These are phyloP conservation scores for Porites evermanni DNA, from an alignment of 92 coral and sea anemone genomes.

Conservation along the genomic window DNA sequence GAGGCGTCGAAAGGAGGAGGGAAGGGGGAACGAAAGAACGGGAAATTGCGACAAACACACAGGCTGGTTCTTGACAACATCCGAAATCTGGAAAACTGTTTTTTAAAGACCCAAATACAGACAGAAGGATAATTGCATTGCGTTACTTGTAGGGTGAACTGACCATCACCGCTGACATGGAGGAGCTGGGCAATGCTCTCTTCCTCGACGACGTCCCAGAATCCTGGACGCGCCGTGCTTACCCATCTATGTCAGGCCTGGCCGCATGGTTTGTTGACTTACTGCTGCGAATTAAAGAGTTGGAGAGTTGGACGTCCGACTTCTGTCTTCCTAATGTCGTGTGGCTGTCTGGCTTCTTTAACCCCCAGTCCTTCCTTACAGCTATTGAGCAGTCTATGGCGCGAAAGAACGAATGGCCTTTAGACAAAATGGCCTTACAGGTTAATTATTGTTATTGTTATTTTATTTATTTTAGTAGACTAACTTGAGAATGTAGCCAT, in stretches of 20 bases:
- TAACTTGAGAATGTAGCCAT: no score
- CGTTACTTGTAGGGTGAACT: constrained; percentile 83
- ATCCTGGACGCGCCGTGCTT: constrained; percentile 99
- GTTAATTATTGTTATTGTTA: neutral
- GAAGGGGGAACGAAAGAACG: no score
- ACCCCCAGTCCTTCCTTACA: constrained; percentile 99
- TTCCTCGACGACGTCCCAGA: constrained; percentile 95
- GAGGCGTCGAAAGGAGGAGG: no score
- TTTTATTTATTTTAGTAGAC: no score
- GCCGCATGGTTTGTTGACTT: constrained; percentile 98
- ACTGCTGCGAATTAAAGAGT: constrained; percentile 95
- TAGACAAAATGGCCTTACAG: constrained; percentile 98
- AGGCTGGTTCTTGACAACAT: no score
- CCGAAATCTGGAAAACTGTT: no score
- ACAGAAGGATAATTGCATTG: neutral
- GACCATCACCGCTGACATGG: constrained; percentile 99
- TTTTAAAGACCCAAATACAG: neutral
- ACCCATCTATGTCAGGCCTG: constrained; percentile 97
- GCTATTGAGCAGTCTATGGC: constrained; percentile 99
- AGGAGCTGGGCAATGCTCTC: constrained; percentile 92
- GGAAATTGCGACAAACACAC: no score
- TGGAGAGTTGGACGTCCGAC: constrained; percentile 99
- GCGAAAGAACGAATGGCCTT: constrained; percentile 99
- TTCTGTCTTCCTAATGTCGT: constrained; percentile 97
- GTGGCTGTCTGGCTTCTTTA: constrained; percentile 99